Conservation (phyloP, 2,797 vertebrate genomes). For the Phyllotis vaccarum region DNA sequence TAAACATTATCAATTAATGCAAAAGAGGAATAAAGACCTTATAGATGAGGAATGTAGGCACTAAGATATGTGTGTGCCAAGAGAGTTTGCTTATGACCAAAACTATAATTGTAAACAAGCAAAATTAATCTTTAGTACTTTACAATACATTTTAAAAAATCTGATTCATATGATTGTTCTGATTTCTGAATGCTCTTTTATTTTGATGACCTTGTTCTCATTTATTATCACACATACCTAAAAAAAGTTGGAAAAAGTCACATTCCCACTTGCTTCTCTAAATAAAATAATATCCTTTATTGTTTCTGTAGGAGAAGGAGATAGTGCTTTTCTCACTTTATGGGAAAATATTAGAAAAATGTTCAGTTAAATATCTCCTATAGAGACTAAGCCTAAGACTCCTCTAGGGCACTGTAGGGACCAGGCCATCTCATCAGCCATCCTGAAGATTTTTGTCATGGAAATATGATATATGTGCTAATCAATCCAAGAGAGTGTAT, state of each 20-base stretch:
- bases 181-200: conserved; percentile 51
- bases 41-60: background rate
- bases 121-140: background rate
- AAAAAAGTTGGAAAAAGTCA: background rate
- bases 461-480: background rate
- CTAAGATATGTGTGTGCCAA: background rate
- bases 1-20: background rate
- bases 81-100: background rate
- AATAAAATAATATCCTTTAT: conserved; percentile 23
- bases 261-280: conserved; percentile 20
- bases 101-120: background rate
- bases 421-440: too few relatives aligned
- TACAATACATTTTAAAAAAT: background rate
- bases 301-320: background rate
- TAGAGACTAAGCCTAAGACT: too few relatives aligned
- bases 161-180: background rate
- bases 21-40: background rate
- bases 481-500: background rate
- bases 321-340: conserved; percentile 5
- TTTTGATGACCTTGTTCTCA: background rate
- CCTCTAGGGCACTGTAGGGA: too few relatives aligned
- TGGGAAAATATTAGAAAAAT: conserved; percentile 35
- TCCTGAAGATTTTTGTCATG: too few relatives aligned
- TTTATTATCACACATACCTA: conserved; percentile 6
- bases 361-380: conserved; percentile 56